Evolutionary conservation across 2,797 vertebrate species (phyloP), one percentile per base, ranked within the genome.

Genomic region (Hephaestus fuliginosus): DNA sequence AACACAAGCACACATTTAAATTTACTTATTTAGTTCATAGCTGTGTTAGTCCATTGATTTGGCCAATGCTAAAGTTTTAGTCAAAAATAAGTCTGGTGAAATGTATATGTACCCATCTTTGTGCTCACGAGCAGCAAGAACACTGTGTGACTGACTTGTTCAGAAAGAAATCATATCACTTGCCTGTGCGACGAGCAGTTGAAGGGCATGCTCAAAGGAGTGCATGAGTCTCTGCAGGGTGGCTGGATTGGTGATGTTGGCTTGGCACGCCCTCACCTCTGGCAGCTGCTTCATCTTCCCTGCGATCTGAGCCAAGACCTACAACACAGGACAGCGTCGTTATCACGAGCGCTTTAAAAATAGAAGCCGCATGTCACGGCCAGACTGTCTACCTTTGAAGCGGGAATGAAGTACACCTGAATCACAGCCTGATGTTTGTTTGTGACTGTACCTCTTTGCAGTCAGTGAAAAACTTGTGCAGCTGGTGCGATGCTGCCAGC

Each of bases 381-480:
- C 72, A 84, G 84, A 88, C 83, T 44, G 75, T 80, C 76, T 88
- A 58, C 61, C 69, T 78, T 48, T 64, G 46, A 78, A 78, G 55
- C 8, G 7, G 30, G 7, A 44, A 66, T 14, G 43, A 51, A 64
- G 18, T 3, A 52, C 67, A 69, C 46, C 72, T 75, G 28, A 82
- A 71, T 74, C 65, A 51, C 30, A 57, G 61, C 6, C 53, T 10
- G 62, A 25, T 63, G 20, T 72, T 22, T 60, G 48, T 62, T 74
- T 25, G 25, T 57, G 39, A 68, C 61, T 17, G 65, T 58, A 97
- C 96, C 91, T 98, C 96, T 78, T 96, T 95, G 71, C 97, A 96
- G 33, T 97, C 96, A 0, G 96, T 97, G 86, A 97, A 96, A 93
- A 98, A 99, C 81, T 96, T 96, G 86, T 98, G 98, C 74, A 99